Evolutionary conservation across 2,113 vertebrate genomes (phyloP).

Genomic region (Zosterops borbonicus): DNA sequence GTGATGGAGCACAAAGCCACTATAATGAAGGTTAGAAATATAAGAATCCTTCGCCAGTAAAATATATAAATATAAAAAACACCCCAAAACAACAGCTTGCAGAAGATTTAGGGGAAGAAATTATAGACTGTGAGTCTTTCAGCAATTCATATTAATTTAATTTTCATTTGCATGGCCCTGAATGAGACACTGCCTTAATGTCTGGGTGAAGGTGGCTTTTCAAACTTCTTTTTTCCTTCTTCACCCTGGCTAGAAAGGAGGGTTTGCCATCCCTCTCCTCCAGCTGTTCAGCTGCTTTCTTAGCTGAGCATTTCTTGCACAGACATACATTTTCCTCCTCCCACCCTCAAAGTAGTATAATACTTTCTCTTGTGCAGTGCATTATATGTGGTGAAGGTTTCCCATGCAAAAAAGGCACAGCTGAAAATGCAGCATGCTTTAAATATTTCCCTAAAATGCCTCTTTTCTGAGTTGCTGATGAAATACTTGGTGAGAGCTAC

Average conservation of each 20-base stretch:
- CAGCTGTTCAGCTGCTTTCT: neutral
- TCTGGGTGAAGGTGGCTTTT: neutral
- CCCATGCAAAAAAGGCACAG: neutral
- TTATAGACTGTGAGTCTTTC: neutral
- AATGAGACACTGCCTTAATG: neutral
- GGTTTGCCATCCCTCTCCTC: neutral
- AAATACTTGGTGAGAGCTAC: neutral
- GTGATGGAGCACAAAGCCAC: constrained; percentile 7
- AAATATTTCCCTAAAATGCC: neutral
- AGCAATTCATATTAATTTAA: neutral
- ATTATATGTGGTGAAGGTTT: neutral
- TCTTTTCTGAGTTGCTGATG: neutral
- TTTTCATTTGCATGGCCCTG: neutral
- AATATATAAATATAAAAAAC: neutral
- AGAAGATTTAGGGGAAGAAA: neutral
- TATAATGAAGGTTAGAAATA: constrained; percentile 10
- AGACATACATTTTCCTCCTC: neutral
- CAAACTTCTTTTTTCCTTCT: neutral
- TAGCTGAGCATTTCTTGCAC: neutral
- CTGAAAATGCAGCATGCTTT: neutral
- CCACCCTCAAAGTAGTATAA: neutral
- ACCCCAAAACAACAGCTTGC: neutral
- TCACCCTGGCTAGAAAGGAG: neutral
- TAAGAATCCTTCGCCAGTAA: neutral
- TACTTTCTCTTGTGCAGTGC: neutral